phyloP scores from a whole-genome alignment of 2,113 vertebrate genomes.

The Loxodonta africana region DNA sequence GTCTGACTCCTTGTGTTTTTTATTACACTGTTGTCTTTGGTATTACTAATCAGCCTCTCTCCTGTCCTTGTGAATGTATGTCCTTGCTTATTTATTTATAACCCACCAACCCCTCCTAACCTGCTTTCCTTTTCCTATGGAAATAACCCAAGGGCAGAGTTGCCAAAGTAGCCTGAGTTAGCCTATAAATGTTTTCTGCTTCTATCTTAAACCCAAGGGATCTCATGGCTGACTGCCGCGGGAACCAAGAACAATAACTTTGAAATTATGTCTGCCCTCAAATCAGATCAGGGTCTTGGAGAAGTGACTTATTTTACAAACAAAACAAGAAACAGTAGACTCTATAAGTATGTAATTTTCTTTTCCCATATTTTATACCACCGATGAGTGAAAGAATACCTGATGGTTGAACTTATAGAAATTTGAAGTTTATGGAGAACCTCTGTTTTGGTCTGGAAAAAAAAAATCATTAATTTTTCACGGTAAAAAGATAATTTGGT shows the following conservation, averaged over 20 bases:
- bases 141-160: constrained; percentile 50
- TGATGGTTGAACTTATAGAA: not conserved
- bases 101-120: not conserved
- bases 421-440: constrained; percentile 12
- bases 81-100: constrained; percentile 64
- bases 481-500: not conserved
- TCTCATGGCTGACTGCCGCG: not conserved
- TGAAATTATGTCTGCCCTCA: constrained; percentile 7
- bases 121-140: constrained; percentile 55
- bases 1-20: not conserved
- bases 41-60: not conserved
- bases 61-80: not conserved
- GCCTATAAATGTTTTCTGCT: constrained; percentile 38
- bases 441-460: not conserved
- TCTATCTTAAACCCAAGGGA: constrained; percentile 13
- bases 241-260: constrained; percentile 43
- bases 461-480: not conserved
- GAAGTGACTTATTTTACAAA: constrained; percentile 55
- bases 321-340: constrained; percentile 11
- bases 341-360: not conserved
- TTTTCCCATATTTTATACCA: constrained; percentile 39
- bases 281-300: constrained; percentile 9
- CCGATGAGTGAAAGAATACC: not conserved
- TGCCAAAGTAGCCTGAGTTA: constrained; percentile 7
- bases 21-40: not conserved